Evolutionary conservation across 2,888 invertebrate species (phyloP).

Genomic region (Actias luna): DNA sequence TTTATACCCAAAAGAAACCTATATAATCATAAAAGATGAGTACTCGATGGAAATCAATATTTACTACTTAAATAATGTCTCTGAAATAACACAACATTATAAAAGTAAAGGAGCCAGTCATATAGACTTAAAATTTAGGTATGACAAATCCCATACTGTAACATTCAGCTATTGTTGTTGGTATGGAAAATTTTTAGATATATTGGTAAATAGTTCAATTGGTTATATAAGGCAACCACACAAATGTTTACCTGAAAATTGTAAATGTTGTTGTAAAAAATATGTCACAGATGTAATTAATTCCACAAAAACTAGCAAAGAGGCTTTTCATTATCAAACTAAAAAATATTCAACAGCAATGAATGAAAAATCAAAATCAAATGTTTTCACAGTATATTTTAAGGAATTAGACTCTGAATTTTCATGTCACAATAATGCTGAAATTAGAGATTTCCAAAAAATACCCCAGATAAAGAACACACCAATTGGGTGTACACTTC

Average conservation of each 20-base stretch:
- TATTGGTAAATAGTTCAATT: conserved; percentile 2
- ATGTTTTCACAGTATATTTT: not conserved
- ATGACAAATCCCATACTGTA: not conserved
- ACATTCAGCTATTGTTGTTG: conserved; percentile 39
- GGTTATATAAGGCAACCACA: conserved; percentile 32
- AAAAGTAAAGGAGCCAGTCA: not conserved
- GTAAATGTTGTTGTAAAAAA: conserved; percentile 36
- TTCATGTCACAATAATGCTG: not conserved
- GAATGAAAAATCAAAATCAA: not conserved
- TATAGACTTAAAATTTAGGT: not conserved
- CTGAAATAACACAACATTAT: not conserved
- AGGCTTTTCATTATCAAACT: not conserved
- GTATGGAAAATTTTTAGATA: conserved; percentile 26
- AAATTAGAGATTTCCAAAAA: not conserved
- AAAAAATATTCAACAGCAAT: not conserved
- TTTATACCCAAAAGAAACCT: not conserved
- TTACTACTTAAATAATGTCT: conserved; percentile 5
- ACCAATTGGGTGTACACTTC: not conserved
- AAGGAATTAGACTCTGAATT: not conserved
- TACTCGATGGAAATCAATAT: conserved; percentile 9
- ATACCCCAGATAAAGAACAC: not conserved
- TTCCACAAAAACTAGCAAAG: conserved; percentile 10
- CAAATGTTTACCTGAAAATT: conserved; percentile 27
- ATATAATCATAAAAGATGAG: not conserved
- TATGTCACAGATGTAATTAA: conserved; percentile 8